phyloP scores from a whole-genome alignment of 2,888 invertebrate species.

The Acrocera orbiculus region DNA sequence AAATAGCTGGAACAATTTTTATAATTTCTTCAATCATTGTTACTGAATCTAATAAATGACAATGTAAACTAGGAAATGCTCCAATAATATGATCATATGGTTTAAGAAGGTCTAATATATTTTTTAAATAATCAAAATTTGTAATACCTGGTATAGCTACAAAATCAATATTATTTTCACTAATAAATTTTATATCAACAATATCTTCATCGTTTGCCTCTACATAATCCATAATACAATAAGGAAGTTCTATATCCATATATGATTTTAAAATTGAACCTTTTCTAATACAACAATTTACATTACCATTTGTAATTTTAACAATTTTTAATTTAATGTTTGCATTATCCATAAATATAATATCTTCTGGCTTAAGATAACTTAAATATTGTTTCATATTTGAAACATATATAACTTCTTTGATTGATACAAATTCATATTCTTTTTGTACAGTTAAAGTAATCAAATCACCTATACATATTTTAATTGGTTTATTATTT shows the following conservation, averaged over 20 bases:
- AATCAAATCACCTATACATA: conserved; percentile 18
- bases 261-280: conserved; percentile 22
- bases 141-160: conserved; percentile 21
- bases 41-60: no score
- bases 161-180: conserved; percentile 18
- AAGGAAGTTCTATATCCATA: conserved; percentile 23
- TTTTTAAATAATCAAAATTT: conserved; percentile 17
- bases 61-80: no score
- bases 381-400: conserved; percentile 22
- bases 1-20: conserved; percentile 21
- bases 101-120: conserved; percentile 15
- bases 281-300: conserved; percentile 19
- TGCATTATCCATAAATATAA: conserved; percentile 11
- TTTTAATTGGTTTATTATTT: conserved; percentile 20
- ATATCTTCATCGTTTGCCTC: conserved; percentile 15
- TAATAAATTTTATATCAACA: conserved; percentile 18
- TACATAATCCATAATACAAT: conserved; percentile 12
- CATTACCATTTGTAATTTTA: conserved; percentile 15
- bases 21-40: background rate
- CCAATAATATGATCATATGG: no score
- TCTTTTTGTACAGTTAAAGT: conserved; percentile 20
- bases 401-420: conserved; percentile 22
- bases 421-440: conserved; percentile 21
- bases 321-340: conserved; percentile 11
- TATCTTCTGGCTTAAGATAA: conserved; percentile 18